Evolutionary conservation across 1,140 invertebrate species (phyloP).

Genomic region (Habropoda laboriosa): DNA sequence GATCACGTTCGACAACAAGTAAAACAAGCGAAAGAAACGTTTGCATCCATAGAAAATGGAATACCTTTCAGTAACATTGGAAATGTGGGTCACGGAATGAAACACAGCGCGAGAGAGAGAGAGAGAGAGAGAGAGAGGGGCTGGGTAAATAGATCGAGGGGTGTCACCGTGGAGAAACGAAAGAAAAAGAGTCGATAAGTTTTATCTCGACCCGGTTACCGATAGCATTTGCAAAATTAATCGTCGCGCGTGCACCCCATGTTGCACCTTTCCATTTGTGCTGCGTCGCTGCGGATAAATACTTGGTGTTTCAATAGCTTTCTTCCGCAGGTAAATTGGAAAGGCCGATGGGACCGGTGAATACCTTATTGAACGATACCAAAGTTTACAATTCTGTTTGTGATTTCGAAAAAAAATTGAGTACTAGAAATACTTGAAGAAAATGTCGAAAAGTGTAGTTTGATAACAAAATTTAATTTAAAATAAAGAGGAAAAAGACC

Average conservation of each 20-base stretch:
- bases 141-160: conserved; percentile 29
- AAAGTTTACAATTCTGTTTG: too few species aligned
- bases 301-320: not conserved
- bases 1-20: not conserved
- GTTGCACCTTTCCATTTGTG: not conserved
- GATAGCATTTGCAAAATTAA: conserved; percentile 26
- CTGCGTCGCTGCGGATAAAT: not conserved
- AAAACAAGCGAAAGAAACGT: not conserved
- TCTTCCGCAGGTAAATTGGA: too few species aligned
- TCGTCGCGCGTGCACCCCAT: not conserved
- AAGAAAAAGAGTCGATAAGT: conserved; percentile 23
- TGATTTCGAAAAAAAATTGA: too few species aligned
- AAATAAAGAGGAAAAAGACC: too few species aligned
- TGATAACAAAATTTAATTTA: too few species aligned
- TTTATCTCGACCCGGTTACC: conserved; percentile 21
- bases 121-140: too few species aligned
- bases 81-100: conserved; percentile 26
- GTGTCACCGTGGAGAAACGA: too few species aligned
- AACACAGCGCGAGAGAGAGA: too few species aligned
- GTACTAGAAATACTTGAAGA: too few species aligned
- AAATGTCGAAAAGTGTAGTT: too few species aligned
- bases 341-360: too few species aligned
- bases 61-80: conserved; percentile 27
- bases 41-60: conserved; percentile 31
- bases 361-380: too few species aligned